Percentiles rank a stretch among this genome's conserved stretches.
Evolutionary conservation across 1,140 invertebrate species (phyloP).

Genomic region (Hylaeus volcanicus): DNA sequence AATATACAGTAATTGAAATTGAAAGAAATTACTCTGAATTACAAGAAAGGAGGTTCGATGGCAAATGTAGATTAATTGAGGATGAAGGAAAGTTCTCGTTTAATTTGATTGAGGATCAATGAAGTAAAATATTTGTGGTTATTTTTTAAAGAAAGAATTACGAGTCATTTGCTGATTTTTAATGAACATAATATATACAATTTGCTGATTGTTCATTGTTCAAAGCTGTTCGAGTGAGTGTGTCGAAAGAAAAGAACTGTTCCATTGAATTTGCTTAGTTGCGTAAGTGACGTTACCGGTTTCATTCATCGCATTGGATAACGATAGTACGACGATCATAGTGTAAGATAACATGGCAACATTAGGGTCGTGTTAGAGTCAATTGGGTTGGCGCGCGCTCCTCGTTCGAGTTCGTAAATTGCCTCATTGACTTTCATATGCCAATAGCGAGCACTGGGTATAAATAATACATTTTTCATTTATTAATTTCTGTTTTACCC

Average conservation of each 20-base stretch:
- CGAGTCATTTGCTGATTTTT: no score
- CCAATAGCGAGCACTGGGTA: constrained; percentile 12
- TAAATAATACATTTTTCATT: constrained; percentile 5
- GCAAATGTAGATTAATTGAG: no score
- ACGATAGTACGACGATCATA: constrained; percentile 17
- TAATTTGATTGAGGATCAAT: no score
- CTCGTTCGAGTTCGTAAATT: constrained; percentile 43
- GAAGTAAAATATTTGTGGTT: no score
- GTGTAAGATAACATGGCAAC: constrained; percentile 31
- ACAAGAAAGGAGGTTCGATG: no score
- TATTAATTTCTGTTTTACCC: no score
- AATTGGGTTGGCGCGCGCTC: constrained; percentile 53
- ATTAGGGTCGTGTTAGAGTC: constrained; percentile 41
- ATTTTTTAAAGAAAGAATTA: no score
- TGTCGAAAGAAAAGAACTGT: background rate
- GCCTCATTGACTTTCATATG: background rate
- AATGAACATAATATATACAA: no score
- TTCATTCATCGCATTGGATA: constrained; percentile 26
- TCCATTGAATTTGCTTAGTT: background rate
- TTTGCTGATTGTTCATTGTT: background rate
- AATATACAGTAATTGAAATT: no score
- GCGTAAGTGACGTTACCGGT: background rate
- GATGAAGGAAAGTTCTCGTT: no score
- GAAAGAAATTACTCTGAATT: no score
- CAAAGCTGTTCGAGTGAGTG: background rate